Base-by-base conservation (phyloP, 1,140 invertebrate species). In the Apis mellifera region DNA sequence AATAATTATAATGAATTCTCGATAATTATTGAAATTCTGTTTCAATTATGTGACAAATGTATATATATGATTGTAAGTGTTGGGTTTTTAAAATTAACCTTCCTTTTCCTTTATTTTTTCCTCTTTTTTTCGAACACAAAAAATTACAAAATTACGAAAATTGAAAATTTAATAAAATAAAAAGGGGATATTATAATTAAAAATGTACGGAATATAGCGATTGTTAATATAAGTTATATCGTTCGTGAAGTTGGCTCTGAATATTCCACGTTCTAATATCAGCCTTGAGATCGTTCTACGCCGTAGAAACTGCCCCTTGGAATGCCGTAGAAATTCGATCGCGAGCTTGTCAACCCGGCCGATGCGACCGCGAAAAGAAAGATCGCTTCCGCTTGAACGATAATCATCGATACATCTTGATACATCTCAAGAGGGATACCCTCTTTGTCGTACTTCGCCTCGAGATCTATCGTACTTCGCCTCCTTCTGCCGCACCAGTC, bases 291-390 rank as follows among this genome's bases (percentile, higher is more conserved):
- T 84, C 65, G 76, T 89, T 86, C 77, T 64, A 84, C 79, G 57
- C 59, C 64, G 59, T 52, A 65, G 72, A 84, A 84, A 81, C 84
- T 65, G 54, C 13, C 70, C 84, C 26, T 62, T 66, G 84, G 86
- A 90, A 90, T 86, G 88, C 88, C 78, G 81, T 88, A 90, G 90
- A 93, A 92, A 91, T 91, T 90, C 88, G 89, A 90, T 90, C 86
- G 83, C 86, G 82, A 85, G 87, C 86, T 88, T 86, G 85, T 84
- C 88, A 78, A 71, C 85, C 91, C 89, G 80, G 82, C 68, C 87
- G 90, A 89, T 82, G 87, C 72, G 86, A 91, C 88, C 89, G 85
- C 86, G 74, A 90, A 90, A 87, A 89, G 55, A 78, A 73, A 55
- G 65, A 84, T 85, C 80, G 89, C 89, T 92, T 92, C 90, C 89